Evolutionary conservation across 2,888 invertebrate species (phyloP).

Genomic region (Esperia sulphurella): DNA sequence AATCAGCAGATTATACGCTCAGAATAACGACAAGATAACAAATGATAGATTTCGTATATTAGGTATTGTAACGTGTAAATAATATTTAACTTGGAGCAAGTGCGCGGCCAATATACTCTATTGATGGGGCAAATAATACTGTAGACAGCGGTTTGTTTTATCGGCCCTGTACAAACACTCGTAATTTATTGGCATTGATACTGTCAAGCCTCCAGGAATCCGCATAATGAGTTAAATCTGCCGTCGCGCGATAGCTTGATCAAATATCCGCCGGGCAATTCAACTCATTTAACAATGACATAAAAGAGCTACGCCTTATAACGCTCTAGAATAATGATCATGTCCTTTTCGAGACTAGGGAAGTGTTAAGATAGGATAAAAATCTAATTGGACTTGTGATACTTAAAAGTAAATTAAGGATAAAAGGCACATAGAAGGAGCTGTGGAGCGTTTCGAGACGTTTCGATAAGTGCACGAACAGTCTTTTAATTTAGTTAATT

Average conservation of each 20-base stretch:
- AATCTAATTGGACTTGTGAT: slow-evolving; percentile 20
- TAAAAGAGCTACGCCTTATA: slow-evolving; percentile 14
- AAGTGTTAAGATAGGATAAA: slow-evolving; percentile 19
- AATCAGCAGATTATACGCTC: background rate
- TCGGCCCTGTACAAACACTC: slow-evolving; percentile 39
- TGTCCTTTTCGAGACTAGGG: slow-evolving; percentile 14
- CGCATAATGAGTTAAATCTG: slow-evolving; percentile 58
- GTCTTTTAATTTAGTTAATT: slow-evolving; percentile 79
- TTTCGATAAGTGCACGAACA: slow-evolving; percentile 68
- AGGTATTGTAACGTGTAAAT: background rate
- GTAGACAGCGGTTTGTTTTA: slow-evolving; percentile 47
- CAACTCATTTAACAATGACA: slow-evolving; percentile 12
- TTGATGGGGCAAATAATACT: slow-evolving; percentile 6
- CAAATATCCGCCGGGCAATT: slow-evolving; percentile 29
- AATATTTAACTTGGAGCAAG: slow-evolving; percentile 1
- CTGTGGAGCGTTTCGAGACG: slow-evolving; percentile 49
- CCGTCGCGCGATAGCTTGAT: slow-evolving; percentile 39
- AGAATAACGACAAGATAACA: background rate
- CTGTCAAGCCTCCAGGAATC: slow-evolving; percentile 50
- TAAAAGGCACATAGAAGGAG: slow-evolving; percentile 46
- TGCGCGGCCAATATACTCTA: slow-evolving; percentile 1
- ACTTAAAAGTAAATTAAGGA: slow-evolving; percentile 46
- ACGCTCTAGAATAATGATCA: slow-evolving; percentile 22
- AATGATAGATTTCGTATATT: background rate
- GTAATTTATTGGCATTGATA: slow-evolving; percentile 62